Conservation (phyloP, 2,888 invertebrate species). For the Meganola albula region DNA sequence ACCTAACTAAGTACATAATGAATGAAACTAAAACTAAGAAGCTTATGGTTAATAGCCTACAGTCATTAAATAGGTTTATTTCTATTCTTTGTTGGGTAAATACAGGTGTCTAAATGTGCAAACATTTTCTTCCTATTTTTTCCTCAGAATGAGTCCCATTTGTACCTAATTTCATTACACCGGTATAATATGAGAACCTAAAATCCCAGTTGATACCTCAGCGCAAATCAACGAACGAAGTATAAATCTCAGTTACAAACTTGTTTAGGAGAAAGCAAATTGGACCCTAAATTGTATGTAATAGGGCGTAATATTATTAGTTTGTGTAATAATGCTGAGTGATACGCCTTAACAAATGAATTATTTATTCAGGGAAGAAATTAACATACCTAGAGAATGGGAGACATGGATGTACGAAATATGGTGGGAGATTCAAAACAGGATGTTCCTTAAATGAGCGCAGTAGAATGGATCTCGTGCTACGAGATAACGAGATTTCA, state of each 20-base stretch:
- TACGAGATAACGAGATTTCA: no score
- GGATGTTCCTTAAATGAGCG: no score
- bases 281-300: constrained; percentile 24
- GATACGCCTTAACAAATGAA: constrained; percentile 69
- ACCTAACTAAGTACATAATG: no score
- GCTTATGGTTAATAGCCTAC: no score
- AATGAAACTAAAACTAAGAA: no score
- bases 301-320: constrained; percentile 30
- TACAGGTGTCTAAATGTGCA: no score
- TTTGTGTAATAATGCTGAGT: constrained; percentile 47
- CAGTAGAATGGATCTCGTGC: no score
- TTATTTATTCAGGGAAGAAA: constrained; percentile 72
- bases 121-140: no score
- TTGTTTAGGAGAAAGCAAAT: constrained; percentile 27
- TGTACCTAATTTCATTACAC: constrained; percentile 21
- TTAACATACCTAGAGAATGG: constrained; percentile 69
- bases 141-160: constrained; percentile 5
- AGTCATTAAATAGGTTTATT: no score
- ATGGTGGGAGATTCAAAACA: no score
- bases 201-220: constrained; percentile 27
- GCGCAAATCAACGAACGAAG: constrained; percentile 31
- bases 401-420: constrained; percentile 20
- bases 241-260: constrained; percentile 34
- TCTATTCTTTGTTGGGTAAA: no score
- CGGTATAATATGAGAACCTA: constrained; percentile 24